phyloP scores from a whole-genome alignment of 1,140 invertebrate species.

The Ostrea denselamellosa region DNA sequence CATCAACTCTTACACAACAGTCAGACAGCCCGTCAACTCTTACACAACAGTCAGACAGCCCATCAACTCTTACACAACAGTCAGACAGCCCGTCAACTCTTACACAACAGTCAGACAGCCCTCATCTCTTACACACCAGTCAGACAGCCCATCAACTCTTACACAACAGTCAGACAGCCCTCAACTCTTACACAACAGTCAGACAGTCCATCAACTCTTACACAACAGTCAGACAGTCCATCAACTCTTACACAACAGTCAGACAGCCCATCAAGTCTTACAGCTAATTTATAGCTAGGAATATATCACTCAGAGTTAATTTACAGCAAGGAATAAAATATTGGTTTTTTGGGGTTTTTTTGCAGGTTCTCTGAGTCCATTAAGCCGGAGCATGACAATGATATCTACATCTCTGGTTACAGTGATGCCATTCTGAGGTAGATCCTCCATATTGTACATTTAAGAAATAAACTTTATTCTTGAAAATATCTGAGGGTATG shows the following conservation, averaged over 20 bases:
- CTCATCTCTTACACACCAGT: background rate
- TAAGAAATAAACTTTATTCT: too few relatives aligned
- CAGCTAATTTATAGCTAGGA: too few relatives aligned
- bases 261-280: background rate
- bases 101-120: background rate
- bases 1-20: background rate
- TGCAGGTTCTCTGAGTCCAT: slow-evolving; percentile 66
- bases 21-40: background rate
- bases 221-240: background rate
- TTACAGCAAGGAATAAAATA: too few relatives aligned
- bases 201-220: background rate
- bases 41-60: background rate
- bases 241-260: background rate
- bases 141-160: background rate
- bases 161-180: background rate
- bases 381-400: slow-evolving; percentile 75
- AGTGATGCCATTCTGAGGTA: slow-evolving; percentile 78
- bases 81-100: background rate
- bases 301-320: too few relatives aligned
- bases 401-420: slow-evolving; percentile 78
- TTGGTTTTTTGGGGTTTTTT: slow-evolving; percentile 42
- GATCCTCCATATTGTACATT: too few relatives aligned
- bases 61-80: background rate
- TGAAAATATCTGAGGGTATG: too few relatives aligned
- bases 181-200: background rate